Evolutionary conservation across 2,797 vertebrate genomes (phyloP), one percentile per base, ranked within the genome.

Genomic region (Enteromius thamalakanensis): DNA sequence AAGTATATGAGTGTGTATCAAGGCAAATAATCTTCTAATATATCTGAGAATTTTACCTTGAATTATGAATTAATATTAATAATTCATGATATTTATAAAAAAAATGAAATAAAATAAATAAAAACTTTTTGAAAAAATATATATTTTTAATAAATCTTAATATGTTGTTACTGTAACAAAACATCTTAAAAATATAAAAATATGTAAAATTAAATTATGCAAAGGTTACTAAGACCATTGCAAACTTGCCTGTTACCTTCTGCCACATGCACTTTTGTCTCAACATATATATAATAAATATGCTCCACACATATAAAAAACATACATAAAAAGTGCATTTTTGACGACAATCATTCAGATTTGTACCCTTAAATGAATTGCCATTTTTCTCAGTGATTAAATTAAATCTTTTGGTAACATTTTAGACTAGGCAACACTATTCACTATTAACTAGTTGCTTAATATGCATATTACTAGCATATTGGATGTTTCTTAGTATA

Each of bases 211-310:
- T 62, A 45, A 77, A 8, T 74, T 34, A 74, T 32, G 53, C 71
- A 12, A 37, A 55, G 10, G 19, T 29, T 8, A 11, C 1, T 2
- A 45, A 26, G 51, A 15, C 4, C 1, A 19, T 60, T 42, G n/a
- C 14, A 78, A 78, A 78, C 40, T 47, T 64, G 60, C 23, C 17
- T n/a, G 32, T 37, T 68, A 69, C 14, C 26, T 68, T 21, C 19
- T n/a, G 47, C 10, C 42, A 26, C 64, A 6, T 65, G 42, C 45
- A 51, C 32, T 68, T 79, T 37, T 34, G 26, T 37, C 19, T n/a
- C 29, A 51, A 60, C 15, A 42, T 42, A 53, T 26, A 23, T 79
- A 4, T 47, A 65, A n/a, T 17, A 37, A 79, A 53, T 29, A 51
- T 51, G 4, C n/a, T 29, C 11, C n/a, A 60, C 6, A 37, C 4